phyloP scores from a whole-genome alignment of 2,888 invertebrate species.

The Machimus rusticus region DNA sequence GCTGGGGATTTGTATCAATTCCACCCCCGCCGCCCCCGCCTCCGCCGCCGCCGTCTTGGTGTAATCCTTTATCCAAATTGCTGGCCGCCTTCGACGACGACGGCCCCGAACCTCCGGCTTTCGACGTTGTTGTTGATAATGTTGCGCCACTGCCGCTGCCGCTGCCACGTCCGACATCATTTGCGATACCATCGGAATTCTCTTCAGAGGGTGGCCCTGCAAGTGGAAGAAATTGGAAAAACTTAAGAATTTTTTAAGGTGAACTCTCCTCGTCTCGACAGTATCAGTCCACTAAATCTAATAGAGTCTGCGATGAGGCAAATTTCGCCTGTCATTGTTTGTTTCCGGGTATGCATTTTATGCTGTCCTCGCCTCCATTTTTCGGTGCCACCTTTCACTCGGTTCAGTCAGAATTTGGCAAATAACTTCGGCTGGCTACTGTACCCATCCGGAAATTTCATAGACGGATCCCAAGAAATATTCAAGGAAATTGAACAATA shows the following conservation, averaged over 20 bases:
- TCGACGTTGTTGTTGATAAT: slow-evolving; percentile 37
- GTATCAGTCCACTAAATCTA: slow-evolving; percentile 29
- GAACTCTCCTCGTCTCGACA: not conserved
- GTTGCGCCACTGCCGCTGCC: slow-evolving; percentile 39
- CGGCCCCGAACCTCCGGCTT: slow-evolving; percentile 33
- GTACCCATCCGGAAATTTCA: not conserved
- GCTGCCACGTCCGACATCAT: slow-evolving; percentile 41
- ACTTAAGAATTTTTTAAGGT: not conserved
- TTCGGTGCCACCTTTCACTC: not conserved
- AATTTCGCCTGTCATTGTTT: not conserved
- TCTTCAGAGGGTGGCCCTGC: slow-evolving; percentile 48
- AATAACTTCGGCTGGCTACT: not conserved
- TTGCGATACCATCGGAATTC: slow-evolving; percentile 46
- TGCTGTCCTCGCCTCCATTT: not conserved
- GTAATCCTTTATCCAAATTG: slow-evolving; percentile 48
- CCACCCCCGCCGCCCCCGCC: not conserved
- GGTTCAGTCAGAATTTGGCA: not conserved
- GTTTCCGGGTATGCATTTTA: not conserved
- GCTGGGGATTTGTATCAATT: slow-evolving; percentile 43
- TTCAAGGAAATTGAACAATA: not conserved
- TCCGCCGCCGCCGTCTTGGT: slow-evolving; percentile 25
- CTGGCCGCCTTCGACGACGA: slow-evolving; percentile 29
- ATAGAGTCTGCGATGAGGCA: not conserved
- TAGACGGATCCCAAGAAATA: not conserved
- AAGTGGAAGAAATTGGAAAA: slow-evolving; percentile 39